Percentiles rank a stretch among this genome's conserved stretches.
phyloP scores from a whole-genome alignment of 2,113 vertebrate genomes.

The Channa argus region DNA sequence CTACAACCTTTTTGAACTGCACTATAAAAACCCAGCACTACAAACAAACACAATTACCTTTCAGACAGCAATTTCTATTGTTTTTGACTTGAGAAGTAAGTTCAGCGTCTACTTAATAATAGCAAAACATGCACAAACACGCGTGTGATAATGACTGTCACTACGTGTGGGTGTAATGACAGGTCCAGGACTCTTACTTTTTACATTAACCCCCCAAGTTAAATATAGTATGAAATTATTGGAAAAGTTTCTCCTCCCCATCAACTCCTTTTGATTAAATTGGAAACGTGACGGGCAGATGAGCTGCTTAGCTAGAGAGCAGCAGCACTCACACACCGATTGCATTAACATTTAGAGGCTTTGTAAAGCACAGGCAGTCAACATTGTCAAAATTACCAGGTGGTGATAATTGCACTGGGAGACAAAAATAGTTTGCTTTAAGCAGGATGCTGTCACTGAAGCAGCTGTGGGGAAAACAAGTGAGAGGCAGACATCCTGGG shows the following conservation, averaged over 20 bases:
- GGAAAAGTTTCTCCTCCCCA: slow-evolving; percentile 35
- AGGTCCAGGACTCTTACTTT: slow-evolving; percentile 6
- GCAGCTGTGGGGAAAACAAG: slow-evolving; percentile 73
- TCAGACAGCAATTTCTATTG: not conserved
- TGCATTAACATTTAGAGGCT: slow-evolving; percentile 46
- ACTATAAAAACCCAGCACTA: too few species aligned
- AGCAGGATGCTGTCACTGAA: slow-evolving; percentile 63
- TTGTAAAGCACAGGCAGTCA: slow-evolving; percentile 54
- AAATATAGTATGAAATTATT: slow-evolving; percentile 43
- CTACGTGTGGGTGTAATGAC: slow-evolving; percentile 24
- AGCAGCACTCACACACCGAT: slow-evolving; percentile 37
- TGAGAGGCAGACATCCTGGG: slow-evolving; percentile 67
- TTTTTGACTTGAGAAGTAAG: not conserved
- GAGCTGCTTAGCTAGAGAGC: slow-evolving; percentile 10
- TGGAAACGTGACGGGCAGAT: slow-evolving; percentile 3
- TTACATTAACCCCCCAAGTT: slow-evolving; percentile 16
- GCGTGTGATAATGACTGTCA: slow-evolving; percentile 11
- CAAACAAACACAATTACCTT: not conserved
- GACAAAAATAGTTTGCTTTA: slow-evolving; percentile 68
- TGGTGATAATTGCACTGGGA: slow-evolving; percentile 66
- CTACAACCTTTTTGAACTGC: slow-evolving; percentile 11
- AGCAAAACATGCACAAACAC: not conserved
- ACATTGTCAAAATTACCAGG: slow-evolving; percentile 73
- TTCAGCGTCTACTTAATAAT: not conserved
- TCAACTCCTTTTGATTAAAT: slow-evolving; percentile 37